Percentiles rank a stretch among this genome's conserved stretches.
Conservation (phyloP, 2,888 invertebrate genomes). For the Macrosoma leucophasiata region DNA sequence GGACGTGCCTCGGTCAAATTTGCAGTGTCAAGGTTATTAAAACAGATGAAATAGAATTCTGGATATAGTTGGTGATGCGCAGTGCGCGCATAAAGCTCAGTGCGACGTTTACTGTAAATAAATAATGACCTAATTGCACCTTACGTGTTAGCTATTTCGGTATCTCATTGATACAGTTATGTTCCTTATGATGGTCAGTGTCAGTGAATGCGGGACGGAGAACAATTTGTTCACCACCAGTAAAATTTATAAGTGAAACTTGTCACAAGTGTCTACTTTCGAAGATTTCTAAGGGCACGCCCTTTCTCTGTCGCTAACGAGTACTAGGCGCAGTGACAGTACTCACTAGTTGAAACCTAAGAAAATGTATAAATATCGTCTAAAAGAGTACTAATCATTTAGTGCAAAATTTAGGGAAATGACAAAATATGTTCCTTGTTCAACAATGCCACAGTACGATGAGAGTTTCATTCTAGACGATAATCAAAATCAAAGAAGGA, state of each 20-base stretch:
- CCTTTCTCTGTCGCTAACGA: conserved; percentile 43
- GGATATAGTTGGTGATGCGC: conserved; percentile 38
- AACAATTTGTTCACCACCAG: conserved; percentile 3
- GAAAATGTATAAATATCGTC: too few species aligned
- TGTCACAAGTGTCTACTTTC: conserved; percentile 45
- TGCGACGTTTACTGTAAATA: conserved; percentile 62
- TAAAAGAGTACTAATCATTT: too few species aligned
- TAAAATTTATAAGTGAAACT: conserved; percentile 30
- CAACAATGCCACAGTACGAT: conserved; percentile 69
- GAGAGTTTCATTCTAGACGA: conserved; percentile 70
- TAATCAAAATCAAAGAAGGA: conserved; percentile 64
- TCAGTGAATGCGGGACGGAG: conserved; percentile 2
- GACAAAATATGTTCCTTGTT: conserved; percentile 26
- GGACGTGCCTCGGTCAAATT: conserved; percentile 27
- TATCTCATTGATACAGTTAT: conserved; percentile 40
- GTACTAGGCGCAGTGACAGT: conserved; percentile 35
- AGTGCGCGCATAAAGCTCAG: conserved; percentile 45
- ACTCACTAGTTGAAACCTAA: too few species aligned
- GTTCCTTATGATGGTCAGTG: conserved; percentile 11
- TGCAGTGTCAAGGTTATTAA: conserved; percentile 56
- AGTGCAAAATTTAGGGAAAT: conserved; percentile 16
- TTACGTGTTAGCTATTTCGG: conserved; percentile 56
- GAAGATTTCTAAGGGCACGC: conserved; percentile 59
- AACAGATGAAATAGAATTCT: conserved; percentile 43
- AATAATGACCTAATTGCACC: conserved; percentile 72